phyloP scores from a whole-genome alignment of 1,140 invertebrate genomes.

The Drosophila lini region DNA sequence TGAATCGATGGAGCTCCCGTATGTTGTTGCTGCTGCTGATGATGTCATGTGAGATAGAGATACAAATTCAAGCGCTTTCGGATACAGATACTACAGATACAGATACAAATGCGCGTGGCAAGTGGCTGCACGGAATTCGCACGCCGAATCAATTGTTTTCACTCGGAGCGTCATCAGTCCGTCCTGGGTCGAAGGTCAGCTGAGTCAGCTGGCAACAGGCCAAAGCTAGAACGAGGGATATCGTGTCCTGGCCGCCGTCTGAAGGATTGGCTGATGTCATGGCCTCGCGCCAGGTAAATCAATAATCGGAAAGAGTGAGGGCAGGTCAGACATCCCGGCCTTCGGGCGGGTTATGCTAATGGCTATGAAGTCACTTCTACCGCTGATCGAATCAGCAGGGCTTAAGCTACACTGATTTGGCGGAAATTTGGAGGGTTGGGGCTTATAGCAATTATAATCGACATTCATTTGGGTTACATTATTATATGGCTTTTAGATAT shows the following conservation, averaged over 20 bases:
- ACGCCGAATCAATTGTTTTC: constrained; percentile 49
- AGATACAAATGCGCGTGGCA: constrained; percentile 35
- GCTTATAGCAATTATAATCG: not conserved
- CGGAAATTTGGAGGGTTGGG: not conserved
- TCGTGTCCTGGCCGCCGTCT: constrained; percentile 48
- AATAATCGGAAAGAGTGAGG: constrained; percentile 35
- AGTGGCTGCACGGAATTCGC: constrained; percentile 33
- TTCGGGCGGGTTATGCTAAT: constrained; percentile 34
- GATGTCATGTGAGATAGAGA: constrained; percentile 61
- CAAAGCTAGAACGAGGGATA: constrained; percentile 11
- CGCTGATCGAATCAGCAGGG: constrained; percentile 19
- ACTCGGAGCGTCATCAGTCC: constrained; percentile 20
- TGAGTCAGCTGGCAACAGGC: constrained; percentile 47
- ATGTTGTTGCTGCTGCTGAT: constrained; percentile 45
- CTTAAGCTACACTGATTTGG: not conserved
- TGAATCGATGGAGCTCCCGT: constrained; percentile 49
- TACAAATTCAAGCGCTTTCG: constrained; percentile 25
- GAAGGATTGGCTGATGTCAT: constrained; percentile 39
- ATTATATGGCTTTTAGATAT: not conserved
- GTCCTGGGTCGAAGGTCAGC: constrained; percentile 65
- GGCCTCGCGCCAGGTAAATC: constrained; percentile 42
- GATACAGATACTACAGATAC: constrained; percentile 24
- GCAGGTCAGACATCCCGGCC: constrained; percentile 37
- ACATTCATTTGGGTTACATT: not conserved
- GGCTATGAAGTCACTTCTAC: constrained; percentile 35